Evolutionary conservation across 2,113 vertebrate species (phyloP).

Genomic region (Mohoua ochrocephala): DNA sequence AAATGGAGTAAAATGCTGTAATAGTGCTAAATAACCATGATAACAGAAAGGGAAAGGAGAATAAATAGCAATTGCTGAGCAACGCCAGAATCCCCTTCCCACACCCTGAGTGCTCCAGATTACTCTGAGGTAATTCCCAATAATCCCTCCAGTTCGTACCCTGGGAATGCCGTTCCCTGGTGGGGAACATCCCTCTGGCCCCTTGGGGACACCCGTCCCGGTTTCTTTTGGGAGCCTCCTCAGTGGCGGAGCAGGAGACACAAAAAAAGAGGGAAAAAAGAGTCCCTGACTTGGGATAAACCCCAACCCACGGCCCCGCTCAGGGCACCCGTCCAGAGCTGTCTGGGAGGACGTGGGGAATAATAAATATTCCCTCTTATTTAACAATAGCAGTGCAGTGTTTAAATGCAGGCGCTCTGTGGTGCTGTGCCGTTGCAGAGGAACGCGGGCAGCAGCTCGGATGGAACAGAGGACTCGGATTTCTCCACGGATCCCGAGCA

Average conservation of each 20-base stretch:
- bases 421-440: conserved; percentile 77
- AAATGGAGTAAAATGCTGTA: accelerated
- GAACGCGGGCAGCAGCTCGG: conserved; percentile 93
- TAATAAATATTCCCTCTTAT: accelerated
- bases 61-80: accelerated
- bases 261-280: accelerated
- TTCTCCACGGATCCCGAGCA: conserved; percentile 95
- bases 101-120: too few relatives aligned
- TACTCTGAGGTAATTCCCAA: background rate
- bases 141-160: accelerated
- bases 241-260: background rate
- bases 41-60: accelerated
- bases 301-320: background rate
- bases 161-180: accelerated
- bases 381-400: accelerated
- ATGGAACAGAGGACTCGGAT: conserved; percentile 96
- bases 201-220: accelerated
- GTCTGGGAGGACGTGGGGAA: too few relatives aligned
- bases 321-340: accelerated
- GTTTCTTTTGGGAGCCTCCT: background rate
- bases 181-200: background rate
- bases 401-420: background rate
- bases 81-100: accelerated
- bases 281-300: accelerated
- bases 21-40: accelerated